Evolutionary conservation across 2,113 vertebrate genomes (phyloP), one percentile per base, ranked within the genome.

Genomic region (Mastomys natalensis): DNA sequence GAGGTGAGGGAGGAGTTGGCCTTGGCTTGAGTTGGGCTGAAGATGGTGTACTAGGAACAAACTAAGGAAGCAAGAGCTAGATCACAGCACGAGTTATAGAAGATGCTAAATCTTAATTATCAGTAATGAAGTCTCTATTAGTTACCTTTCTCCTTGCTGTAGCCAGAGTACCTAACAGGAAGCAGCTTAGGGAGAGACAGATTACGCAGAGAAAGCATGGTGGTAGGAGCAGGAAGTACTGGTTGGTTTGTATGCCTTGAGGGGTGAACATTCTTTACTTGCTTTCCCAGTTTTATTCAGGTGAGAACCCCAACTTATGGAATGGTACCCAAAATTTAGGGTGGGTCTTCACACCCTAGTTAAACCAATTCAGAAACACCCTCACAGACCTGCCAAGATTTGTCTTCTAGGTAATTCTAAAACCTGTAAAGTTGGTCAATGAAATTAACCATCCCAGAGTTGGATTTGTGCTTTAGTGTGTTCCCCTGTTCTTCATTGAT

Each of bases 21-120:
- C 13, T 0, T 29, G 17, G 87, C 72, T n/a, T 0, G 3, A 29
- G 51, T 13, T 1, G 48, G 4, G 21, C 21, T 5, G 1, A 8
- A 0, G 13, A 5, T 11, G 31, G 43, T 2, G 3, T 45, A 22
- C 53, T 5, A 13, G 2, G 37, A 31, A 55, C 78, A 68, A 13
- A 26, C 74, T 24, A 55, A 26, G 2, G 2, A 34, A 51, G 45
- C 58, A 40, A 72, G 93, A 94, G n/a, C 55, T 37, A 31, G 48
- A 17, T 17, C 48, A 9, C 5, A 5, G 10, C 43, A 48, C 73
- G 8, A 15, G 9, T 2, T 9, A 48, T 48, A 5, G 1, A 4
- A 43, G 43, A 31, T 2, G n/a, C 34, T n/a, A 11, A 26, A 11
- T 55, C 34, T 72, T 84, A n/a, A 21, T 86, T 19, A 12, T 31